These are phyloP conservation scores for Tigriopus japonicus DNA, from an alignment of 1,140 invertebrate species.

Conservation along the genomic window DNA sequence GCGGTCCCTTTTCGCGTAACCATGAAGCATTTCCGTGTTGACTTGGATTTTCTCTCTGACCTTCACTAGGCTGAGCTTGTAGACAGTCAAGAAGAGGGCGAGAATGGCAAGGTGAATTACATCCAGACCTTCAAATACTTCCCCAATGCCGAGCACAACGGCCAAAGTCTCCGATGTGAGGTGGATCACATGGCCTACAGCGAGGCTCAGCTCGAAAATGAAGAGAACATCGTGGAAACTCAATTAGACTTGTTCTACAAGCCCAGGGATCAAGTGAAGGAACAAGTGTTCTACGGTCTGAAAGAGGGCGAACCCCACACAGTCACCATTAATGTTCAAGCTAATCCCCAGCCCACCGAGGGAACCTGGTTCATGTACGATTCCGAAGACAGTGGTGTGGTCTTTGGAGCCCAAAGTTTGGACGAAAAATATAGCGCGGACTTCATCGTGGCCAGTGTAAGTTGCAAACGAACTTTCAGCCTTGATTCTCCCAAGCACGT, in stretches of 20 bases:
- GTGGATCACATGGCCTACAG: neutral
- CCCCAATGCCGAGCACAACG: slow-evolving; percentile 5
- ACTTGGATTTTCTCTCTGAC: neutral
- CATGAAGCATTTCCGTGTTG: neutral
- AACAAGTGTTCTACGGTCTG: neutral
- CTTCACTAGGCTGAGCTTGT: neutral
- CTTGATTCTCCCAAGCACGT: no score
- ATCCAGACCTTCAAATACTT: neutral
- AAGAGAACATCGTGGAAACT: neutral
- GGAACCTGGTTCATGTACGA: neutral
- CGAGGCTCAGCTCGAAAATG: neutral
- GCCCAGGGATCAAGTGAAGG: neutral
- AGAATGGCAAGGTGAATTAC: neutral
- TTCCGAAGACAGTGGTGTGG: neutral
- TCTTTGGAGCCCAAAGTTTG: neutral
- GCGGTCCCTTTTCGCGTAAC: neutral
- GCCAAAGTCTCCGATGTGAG: neutral
- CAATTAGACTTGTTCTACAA: slow-evolving; percentile 4
- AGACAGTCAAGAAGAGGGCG: neutral
- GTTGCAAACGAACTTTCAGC: no score
- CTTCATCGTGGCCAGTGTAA: no score
- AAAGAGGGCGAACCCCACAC: neutral
- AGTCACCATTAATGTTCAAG: neutral
- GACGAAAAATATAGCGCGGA: neutral
- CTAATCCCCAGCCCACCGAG: neutral